Percentiles rank a stretch among this genome's conserved stretches.
These are phyloP conservation scores for Dendronephthya gigantea DNA, from an alignment of 64 coral and sea anemone species.

Conservation along the genomic window DNA sequence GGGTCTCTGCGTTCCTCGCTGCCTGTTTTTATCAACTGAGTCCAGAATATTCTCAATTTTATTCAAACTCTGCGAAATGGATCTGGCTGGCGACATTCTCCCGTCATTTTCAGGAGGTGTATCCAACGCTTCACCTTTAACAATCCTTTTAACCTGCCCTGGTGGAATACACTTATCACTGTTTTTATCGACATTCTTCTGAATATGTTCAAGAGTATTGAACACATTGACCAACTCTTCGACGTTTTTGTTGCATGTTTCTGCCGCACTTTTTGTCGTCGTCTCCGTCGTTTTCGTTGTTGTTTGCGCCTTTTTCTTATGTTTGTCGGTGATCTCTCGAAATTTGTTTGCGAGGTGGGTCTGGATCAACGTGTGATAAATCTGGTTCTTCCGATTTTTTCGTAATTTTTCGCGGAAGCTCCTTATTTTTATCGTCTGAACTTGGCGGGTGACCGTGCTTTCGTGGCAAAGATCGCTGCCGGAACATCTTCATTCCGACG, in stretches of 20 bases:
- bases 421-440: neutral
- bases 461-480: neutral
- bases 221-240: neutral
- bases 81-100: neutral
- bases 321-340: constrained; percentile 9
- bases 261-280: constrained; percentile 16
- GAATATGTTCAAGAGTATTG: neutral
- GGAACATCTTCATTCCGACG: constrained; percentile 1
- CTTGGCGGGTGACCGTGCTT: neutral
- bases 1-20: neutral
- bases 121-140: neutral
- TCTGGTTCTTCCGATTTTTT: neutral
- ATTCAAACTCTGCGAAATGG: neutral
- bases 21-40: neutral
- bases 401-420: neutral
- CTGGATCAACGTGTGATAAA: neutral
- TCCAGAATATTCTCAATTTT: neutral
- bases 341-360: neutral
- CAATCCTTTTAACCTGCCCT: neutral
- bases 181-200: neutral
- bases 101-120: neutral
- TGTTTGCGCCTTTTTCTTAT: neutral
- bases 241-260: neutral
- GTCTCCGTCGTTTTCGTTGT: neutral
- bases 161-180: neutral